phyloP scores from a whole-genome alignment of 2,888 invertebrate species.

The Dorcus hopei region DNA sequence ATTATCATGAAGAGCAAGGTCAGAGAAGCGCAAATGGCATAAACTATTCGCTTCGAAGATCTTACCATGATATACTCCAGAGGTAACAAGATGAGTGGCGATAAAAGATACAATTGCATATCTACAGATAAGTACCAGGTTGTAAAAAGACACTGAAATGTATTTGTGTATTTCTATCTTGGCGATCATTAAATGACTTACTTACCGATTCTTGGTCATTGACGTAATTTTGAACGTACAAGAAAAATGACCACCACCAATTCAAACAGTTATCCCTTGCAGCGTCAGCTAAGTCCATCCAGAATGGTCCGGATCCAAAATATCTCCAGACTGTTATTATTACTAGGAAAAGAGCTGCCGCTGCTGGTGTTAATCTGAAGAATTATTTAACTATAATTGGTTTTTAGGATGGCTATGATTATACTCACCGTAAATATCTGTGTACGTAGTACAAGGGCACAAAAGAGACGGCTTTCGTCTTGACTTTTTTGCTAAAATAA shows the following conservation, averaged over 20 bases:
- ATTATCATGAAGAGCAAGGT: not conserved
- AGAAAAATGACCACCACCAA: slow-evolving; percentile 17
- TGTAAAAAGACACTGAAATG: slow-evolving; percentile 13
- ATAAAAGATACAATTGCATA: slow-evolving; percentile 13
- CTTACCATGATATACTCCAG: not conserved
- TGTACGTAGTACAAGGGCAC: slow-evolving; percentile 10
- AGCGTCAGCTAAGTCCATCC: not conserved
- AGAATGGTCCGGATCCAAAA: slow-evolving; percentile 11
- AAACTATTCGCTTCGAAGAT: not conserved
- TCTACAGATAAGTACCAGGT: slow-evolving; percentile 18
- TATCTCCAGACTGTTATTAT: slow-evolving; percentile 7
- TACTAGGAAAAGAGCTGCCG: slow-evolving; percentile 11
- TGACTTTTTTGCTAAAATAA: slow-evolving; percentile 10
- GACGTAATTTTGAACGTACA: slow-evolving; percentile 16
- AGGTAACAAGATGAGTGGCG: not conserved
- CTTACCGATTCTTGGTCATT: slow-evolving; percentile 14
- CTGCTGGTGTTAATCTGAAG: slow-evolving; percentile 15
- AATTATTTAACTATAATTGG: not conserved
- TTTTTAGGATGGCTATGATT: not conserved
- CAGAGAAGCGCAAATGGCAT: not conserved
- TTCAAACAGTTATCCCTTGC: slow-evolving; percentile 7
- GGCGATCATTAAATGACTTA: not conserved
- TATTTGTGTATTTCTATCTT: not conserved
- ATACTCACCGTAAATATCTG: slow-evolving; percentile 3
- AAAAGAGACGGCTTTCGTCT: slow-evolving; percentile 2